Conservation (phyloP, 1,140 invertebrate genomes). For the Calliopsis andreniformis region DNA sequence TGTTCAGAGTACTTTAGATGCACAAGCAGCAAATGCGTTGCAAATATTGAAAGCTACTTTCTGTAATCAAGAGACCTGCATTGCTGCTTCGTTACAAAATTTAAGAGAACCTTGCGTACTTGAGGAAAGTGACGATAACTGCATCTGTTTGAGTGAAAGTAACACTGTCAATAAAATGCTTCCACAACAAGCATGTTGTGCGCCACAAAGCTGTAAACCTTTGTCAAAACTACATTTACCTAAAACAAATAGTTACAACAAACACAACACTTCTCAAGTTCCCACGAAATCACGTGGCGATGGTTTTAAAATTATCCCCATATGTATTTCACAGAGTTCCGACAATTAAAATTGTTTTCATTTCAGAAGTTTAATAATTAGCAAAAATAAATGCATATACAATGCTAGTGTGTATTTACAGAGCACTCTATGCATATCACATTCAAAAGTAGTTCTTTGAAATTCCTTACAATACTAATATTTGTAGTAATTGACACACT, state of each 20-base stretch:
- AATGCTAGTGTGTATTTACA: neutral
- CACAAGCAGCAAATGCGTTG: conserved; percentile 39
- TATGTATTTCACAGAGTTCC: conserved; percentile 3
- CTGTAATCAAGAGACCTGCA: conserved; percentile 55
- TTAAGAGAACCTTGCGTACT: neutral
- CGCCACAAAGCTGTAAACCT: conserved; percentile 1
- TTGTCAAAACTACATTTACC: conserved; percentile 1
- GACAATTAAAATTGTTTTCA: neutral
- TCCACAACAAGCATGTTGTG: neutral
- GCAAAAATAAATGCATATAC: conserved; percentile 21
- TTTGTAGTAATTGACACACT: too few relatives aligned
- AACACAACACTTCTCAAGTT: neutral
- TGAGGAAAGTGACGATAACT: neutral
- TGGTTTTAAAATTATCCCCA: conserved; percentile 34
- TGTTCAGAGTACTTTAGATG: conserved; percentile 6
- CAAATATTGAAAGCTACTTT: conserved; percentile 61
- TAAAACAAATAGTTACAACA: neutral
- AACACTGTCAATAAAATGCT: neutral
- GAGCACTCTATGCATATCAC: neutral
- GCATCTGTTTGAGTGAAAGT: neutral
- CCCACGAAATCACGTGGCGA: conserved; percentile 8
- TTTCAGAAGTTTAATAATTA: conserved; percentile 11
- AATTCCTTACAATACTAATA: too few relatives aligned
- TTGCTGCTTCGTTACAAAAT: neutral
- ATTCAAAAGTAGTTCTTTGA: neutral